Evolutionary conservation across 2,797 vertebrate species (phyloP).

Genomic region (Sebastes aleutianus): DNA sequence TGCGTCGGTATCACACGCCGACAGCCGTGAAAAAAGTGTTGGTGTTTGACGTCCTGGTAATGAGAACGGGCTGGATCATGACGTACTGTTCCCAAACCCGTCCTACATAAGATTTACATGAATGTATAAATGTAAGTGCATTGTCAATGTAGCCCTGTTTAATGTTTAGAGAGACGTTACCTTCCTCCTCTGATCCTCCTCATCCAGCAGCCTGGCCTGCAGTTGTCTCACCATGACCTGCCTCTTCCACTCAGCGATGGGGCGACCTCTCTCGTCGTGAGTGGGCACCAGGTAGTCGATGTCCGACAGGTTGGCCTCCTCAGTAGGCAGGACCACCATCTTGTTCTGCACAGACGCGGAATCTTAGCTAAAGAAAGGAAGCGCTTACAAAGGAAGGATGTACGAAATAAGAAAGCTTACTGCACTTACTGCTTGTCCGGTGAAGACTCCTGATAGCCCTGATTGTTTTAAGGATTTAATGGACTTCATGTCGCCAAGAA

Average conservation of each 20-base stretch:
- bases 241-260: constrained; percentile 96
- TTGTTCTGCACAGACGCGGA: constrained; percentile 67
- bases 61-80: no score
- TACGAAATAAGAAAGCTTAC: neutral
- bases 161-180: constrained; percentile 49
- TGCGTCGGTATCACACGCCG: no score
- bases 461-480: constrained; percentile 75
- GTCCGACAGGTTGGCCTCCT: constrained; percentile 86
- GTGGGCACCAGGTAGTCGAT: constrained; percentile 93
- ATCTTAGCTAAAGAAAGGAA: neutral
- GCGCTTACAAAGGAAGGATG: no score
- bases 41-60: no score
- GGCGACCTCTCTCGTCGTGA: constrained; percentile 87
- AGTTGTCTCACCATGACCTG: constrained; percentile 96
- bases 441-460: constrained; percentile 71
- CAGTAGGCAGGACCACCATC: constrained; percentile 82
- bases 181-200: constrained; percentile 84
- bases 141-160: neutral
- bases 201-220: constrained; percentile 84
- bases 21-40: no score
- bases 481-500: constrained; percentile 72
- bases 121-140: neutral
- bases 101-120: neutral
- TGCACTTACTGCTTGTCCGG: constrained; percentile 65
- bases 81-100: neutral